phyloP scores from a whole-genome alignment of 1,140 invertebrate species.

The Dreissena polymorpha region DNA sequence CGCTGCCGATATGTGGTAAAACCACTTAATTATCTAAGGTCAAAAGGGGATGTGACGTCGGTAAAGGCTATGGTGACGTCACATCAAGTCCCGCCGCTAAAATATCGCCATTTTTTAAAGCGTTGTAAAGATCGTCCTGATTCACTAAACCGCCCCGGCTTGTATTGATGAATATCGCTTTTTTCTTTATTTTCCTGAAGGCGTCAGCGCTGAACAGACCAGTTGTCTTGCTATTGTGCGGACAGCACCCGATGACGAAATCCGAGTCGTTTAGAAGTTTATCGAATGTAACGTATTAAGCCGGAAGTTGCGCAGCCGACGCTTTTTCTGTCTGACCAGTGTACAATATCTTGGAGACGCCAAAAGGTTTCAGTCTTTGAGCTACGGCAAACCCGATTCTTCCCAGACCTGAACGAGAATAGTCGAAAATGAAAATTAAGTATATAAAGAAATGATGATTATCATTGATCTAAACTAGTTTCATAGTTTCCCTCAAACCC shows the following conservation, averaged over 20 bases:
- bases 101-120: conserved; percentile 83
- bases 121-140: conserved; percentile 74
- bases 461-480: no score
- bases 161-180: conserved; percentile 78
- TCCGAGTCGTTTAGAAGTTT: conserved; percentile 75
- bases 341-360: conserved; percentile 86
- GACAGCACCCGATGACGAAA: conserved; percentile 77
- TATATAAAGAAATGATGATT: no score
- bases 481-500: no score
- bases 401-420: conserved; percentile 83
- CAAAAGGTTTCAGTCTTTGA: conserved; percentile 86
- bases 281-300: conserved; percentile 84
- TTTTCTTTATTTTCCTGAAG: conserved; percentile 78
- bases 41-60: conserved; percentile 88
- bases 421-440: no score
- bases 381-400: conserved; percentile 87
- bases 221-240: conserved; percentile 74
- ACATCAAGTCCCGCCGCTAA: conserved; percentile 95
- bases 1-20: conserved; percentile 97
- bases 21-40: conserved; percentile 91
- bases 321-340: conserved; percentile 84
- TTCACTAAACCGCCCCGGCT: conserved; percentile 78
- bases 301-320: conserved; percentile 83
- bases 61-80: conserved; percentile 95
- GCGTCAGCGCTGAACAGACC: conserved; percentile 72